Base-by-base conservation (phyloP, 2,888 invertebrate genomes). In the Rambutsinella grinnellia region DNA sequence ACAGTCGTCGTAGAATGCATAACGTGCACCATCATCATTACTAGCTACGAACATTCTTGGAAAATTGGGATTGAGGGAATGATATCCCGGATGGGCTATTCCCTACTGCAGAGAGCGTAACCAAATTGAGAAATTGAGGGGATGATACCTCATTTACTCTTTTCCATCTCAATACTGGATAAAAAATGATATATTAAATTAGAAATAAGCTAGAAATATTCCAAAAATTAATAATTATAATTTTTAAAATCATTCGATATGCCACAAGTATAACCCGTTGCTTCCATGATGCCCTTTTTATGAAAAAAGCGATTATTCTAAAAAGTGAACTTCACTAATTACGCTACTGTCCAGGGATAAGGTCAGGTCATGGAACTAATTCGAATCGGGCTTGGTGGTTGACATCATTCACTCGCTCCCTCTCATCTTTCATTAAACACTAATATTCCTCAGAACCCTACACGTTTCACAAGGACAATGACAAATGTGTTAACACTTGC, bases 41-140 rank as follows among this genome's bases (percentile, higher is more conserved):
- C 28, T 3, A 28, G 3, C 54, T 17, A 17, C n/a, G 19, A n/a
- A n/a, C 49, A 49, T 49, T 49, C 49, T n/a, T 49, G 19, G 49
- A 49, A 49, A n/a, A 49, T n/a, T n/a, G n/a, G n/a, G 19, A 49
- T 17, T 49, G 49, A 49, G 5, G 49, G 8, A 49, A 49, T 49
- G 49, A 49, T 49, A 49, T 49, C n/a, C 49, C 49, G n/a, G n/a
- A n/a, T n/a, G n/a, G n/a, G n/a, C 49, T 49, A 61, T 63, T 15
- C 26, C 60, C 13, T 17, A 19, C 15, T 24, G 21, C 47, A 24
- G 47, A 36, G 51, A 69, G 69, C 69, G 65, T 56, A 72, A 58
- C 72, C 53, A 72, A 72, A 72, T 72, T 72, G 72, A 72, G 72
- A 72, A 72, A 72, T 72, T 72, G 72, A 72, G 60, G 72, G 72